Conservation (phyloP, 92 coral and sea anemone species). For the Paragorgia papillata region DNA sequence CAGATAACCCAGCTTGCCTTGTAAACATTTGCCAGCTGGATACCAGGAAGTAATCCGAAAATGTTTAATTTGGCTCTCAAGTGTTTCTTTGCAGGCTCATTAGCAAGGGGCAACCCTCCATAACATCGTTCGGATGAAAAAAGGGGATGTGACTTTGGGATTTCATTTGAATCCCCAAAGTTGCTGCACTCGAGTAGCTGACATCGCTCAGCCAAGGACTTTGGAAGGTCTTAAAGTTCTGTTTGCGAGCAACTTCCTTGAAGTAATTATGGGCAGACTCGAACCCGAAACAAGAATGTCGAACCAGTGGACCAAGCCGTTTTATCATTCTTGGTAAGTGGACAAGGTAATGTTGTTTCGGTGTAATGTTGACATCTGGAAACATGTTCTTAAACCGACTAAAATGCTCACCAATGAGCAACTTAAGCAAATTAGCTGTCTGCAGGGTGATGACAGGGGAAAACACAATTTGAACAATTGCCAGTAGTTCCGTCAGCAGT, state of each 20-base stretch:
- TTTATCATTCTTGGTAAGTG: conserved; percentile 68
- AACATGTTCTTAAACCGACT: conserved; percentile 2
- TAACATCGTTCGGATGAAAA: conserved; percentile 10
- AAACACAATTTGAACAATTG: conserved; percentile 29
- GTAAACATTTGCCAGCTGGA: conserved; percentile 18
- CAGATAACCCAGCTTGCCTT: conserved; percentile 48
- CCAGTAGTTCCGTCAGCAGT: conserved; percentile 28
- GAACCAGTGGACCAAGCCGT: conserved; percentile 66
- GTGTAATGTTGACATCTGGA: conserved; percentile 16
- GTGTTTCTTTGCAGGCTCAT: conserved; percentile 9
- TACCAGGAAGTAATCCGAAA: conserved; percentile 20
- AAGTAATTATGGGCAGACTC: conserved; percentile 68
- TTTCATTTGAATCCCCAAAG: conserved; percentile 20
- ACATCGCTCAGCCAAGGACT: conserved; percentile 68
- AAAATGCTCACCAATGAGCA: conserved; percentile 24
- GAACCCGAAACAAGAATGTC: conserved; percentile 70
- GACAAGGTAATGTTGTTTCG: conserved; percentile 28
- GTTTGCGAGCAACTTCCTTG: conserved; percentile 57
- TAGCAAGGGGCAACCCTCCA: conserved; percentile 12
- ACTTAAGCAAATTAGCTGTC: conserved; percentile 27
- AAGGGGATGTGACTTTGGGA: conserved; percentile 24
- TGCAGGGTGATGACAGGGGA: conserved; percentile 42
- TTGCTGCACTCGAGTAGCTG: conserved; percentile 53
- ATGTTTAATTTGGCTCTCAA: not conserved
- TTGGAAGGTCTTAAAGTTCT: conserved; percentile 63